phyloP scores from a whole-genome alignment of 1,140 invertebrate genomes.

The Ostrea edulis region DNA sequence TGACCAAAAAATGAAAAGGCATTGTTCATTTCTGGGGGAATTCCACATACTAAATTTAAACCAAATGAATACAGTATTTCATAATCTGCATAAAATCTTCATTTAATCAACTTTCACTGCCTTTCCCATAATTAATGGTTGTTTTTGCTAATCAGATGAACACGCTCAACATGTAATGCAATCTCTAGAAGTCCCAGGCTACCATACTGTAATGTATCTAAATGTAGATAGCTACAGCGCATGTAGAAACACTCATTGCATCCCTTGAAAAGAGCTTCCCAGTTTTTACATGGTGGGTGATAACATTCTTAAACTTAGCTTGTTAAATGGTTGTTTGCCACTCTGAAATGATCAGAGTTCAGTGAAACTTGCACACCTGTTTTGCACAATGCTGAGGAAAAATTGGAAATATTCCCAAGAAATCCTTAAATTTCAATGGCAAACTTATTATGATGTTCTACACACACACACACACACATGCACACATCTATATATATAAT shows the following conservation, averaged over 20 bases:
- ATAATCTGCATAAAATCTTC: neutral
- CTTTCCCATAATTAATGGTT: neutral
- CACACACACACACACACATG: neutral
- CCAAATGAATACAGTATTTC: too few species aligned
- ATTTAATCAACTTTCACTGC: neutral
- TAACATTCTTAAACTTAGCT: conserved; percentile 35
- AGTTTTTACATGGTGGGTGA: conserved; percentile 28
- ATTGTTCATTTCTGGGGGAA: too few species aligned
- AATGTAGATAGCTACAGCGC: neutral
- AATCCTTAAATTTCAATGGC: conserved; percentile 17
- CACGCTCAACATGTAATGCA: neutral
- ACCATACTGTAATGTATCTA: neutral
- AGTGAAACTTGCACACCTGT: conserved; percentile 29
- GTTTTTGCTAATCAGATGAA: neutral
- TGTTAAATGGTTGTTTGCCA: conserved; percentile 38
- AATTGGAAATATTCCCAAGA: conserved; percentile 35
- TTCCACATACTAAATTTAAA: too few species aligned
- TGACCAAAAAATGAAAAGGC: too few species aligned
- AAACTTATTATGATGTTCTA: neutral
- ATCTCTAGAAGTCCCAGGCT: neutral
- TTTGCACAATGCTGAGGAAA: conserved; percentile 11
- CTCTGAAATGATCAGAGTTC: conserved; percentile 34
- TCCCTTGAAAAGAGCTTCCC: neutral
- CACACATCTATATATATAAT: too few species aligned
- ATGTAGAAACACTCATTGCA: neutral